phyloP scores from a whole-genome alignment of 30 jellyfish, hydroid and myxozoan species.

The Mastigias papua region DNA sequence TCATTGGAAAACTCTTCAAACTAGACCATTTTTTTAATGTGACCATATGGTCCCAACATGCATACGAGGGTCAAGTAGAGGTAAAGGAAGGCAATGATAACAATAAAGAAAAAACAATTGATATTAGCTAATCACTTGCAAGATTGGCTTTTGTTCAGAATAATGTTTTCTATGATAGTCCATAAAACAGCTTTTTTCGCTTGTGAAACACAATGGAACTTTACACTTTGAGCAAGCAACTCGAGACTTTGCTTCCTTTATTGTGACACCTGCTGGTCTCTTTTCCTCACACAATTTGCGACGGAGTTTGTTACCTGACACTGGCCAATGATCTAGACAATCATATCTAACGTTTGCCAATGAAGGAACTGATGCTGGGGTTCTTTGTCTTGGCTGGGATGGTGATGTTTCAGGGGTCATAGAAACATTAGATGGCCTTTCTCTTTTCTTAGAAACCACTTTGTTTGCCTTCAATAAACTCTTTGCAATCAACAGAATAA shows the following conservation, averaged over 20 bases:
- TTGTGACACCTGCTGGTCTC: slow-evolving; percentile 26
- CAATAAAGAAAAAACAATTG: background rate
- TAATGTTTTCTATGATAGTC: background rate
- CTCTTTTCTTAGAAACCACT: slow-evolving; percentile 25
- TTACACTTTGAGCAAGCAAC: slow-evolving; percentile 57
- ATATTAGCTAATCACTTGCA: background rate
- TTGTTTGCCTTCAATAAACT: slow-evolving; percentile 15
- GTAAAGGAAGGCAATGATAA: background rate
- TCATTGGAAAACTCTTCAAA: background rate
- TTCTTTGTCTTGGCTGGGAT: slow-evolving; percentile 37
- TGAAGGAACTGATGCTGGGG: slow-evolving; percentile 58
- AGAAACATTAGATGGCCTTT: slow-evolving; percentile 32
- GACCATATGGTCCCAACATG: slow-evolving; percentile 69
- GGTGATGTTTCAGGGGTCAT: slow-evolving; percentile 19
- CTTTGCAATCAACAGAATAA: slow-evolving; percentile 10
- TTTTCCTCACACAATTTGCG: slow-evolving; percentile 52
- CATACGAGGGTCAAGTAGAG: background rate
- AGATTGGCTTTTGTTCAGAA: background rate
- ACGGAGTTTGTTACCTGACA: slow-evolving; percentile 50
- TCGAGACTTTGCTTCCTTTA: slow-evolving; percentile 46
- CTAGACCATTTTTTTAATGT: background rate
- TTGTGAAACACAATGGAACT: slow-evolving; percentile 35
- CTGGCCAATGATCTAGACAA: slow-evolving; percentile 61
- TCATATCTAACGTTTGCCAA: slow-evolving; percentile 46
- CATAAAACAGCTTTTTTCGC: slow-evolving; percentile 46